A percentile compares a stretch with the other conserved stretches of the same genome.
phyloP scores from a whole-genome alignment of 2,113 vertebrate genomes.

The Cyphomyrus discorhynchus region DNA sequence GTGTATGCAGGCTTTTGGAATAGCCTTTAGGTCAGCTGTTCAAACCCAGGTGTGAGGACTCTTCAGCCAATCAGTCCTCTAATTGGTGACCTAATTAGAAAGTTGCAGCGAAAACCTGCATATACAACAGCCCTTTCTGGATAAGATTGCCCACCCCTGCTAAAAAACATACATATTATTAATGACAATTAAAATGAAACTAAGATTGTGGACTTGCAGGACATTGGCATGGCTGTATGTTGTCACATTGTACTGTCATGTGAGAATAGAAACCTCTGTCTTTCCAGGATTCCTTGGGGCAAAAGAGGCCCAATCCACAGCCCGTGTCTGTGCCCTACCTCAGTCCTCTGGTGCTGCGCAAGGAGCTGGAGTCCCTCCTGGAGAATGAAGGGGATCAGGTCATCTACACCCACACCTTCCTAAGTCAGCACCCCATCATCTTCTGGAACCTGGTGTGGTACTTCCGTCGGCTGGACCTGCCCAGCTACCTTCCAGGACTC shows the following conservation, averaged over 20 bases:
- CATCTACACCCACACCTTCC: constrained; percentile 91
- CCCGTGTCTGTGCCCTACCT: constrained; percentile 92
- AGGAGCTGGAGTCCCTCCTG: constrained; percentile 90
- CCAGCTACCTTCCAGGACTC: constrained; percentile 85
- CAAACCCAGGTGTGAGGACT: too few species aligned
- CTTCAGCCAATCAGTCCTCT: too few species aligned
- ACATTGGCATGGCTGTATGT: not conserved
- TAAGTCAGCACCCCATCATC: constrained; percentile 96
- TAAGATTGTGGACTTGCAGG: not conserved
- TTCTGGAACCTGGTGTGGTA: constrained; percentile 99
- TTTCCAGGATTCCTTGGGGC: constrained; percentile 70
- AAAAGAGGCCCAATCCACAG: constrained; percentile 72
- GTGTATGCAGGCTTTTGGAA: too few species aligned
- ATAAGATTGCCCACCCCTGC: too few species aligned
- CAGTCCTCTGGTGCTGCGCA: constrained; percentile 89
- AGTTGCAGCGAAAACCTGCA: not conserved
- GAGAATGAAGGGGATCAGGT: constrained; percentile 97
- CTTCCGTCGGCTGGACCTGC: constrained; percentile 85
- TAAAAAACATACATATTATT: not conserved
- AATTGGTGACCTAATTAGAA: not conserved
- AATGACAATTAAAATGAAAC: not conserved
- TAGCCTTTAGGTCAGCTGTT: too few species aligned
- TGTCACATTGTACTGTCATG: not conserved
- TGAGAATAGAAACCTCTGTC: not conserved
- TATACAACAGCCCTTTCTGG: too few species aligned